A percentile compares a stretch with the other conserved stretches of the same genome.
phyloP scores from a whole-genome alignment of 2,888 invertebrate genomes.

The Pachliopta kotzebuea region DNA sequence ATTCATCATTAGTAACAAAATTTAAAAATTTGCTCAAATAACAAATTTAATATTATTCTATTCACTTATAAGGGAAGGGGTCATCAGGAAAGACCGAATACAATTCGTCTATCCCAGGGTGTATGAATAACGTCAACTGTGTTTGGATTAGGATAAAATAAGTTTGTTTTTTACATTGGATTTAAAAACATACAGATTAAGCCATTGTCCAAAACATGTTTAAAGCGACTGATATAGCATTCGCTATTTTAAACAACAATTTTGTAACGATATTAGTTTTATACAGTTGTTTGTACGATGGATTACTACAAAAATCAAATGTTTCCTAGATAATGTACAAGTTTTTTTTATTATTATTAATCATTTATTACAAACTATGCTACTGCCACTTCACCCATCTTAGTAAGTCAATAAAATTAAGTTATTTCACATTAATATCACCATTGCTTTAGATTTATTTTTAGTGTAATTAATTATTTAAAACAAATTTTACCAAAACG shows the following conservation, averaged over 20 bases:
- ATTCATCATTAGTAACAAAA: background rate
- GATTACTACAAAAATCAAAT: slow-evolving; percentile 44
- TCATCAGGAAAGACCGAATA: slow-evolving; percentile 51
- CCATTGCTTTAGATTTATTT: slow-evolving; percentile 39
- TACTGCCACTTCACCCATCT: slow-evolving; percentile 29
- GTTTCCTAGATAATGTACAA: slow-evolving; percentile 64
- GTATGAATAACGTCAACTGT: slow-evolving; percentile 32
- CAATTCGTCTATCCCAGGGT: slow-evolving; percentile 48
- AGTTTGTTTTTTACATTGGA: slow-evolving; percentile 23
- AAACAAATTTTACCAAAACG: slow-evolving; percentile 75
- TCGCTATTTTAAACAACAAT: slow-evolving; percentile 30
- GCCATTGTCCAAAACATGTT: slow-evolving; percentile 45
- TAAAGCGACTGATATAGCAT: slow-evolving; percentile 30
- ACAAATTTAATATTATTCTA: background rate
- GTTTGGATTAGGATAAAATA: slow-evolving; percentile 31
- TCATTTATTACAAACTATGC: slow-evolving; percentile 10
- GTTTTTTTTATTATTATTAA: slow-evolving; percentile 37
- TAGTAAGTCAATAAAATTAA: slow-evolving; percentile 22
- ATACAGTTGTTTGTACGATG: slow-evolving; percentile 22
- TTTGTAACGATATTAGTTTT: slow-evolving; percentile 21
- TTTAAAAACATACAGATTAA: slow-evolving; percentile 33
- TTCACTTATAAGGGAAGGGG: slow-evolving; percentile 40
- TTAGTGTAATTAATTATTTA: slow-evolving; percentile 58
- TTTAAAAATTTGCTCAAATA: background rate
- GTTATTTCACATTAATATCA: slow-evolving; percentile 26